Evolutionary conservation across 2,888 invertebrate species (phyloP).

Genomic region (Agrochola macilenta): DNA sequence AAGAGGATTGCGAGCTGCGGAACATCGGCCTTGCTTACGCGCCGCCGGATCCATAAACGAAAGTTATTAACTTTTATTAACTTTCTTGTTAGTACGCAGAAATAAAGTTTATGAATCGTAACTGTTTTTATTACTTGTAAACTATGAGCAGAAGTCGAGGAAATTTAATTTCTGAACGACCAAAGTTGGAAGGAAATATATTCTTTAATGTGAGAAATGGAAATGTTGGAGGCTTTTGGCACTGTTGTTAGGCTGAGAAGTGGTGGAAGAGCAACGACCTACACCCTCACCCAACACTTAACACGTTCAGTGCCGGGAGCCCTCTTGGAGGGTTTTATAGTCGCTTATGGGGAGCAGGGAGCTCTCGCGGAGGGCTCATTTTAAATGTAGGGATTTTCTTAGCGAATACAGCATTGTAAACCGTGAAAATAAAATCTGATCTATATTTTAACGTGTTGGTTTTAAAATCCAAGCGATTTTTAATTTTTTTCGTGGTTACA

Average conservation of each 20-base stretch:
- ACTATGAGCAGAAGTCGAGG: slow-evolving; percentile 2
- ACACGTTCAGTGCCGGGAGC: no score
- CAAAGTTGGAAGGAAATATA: slow-evolving; percentile 1
- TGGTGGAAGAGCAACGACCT: neutral
- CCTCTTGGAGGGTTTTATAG: no score
- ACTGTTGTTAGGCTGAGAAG: neutral
- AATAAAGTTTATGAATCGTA: slow-evolving; percentile 34
- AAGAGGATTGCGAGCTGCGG: slow-evolving; percentile 84
- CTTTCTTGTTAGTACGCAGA: neutral
- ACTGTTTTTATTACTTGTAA: slow-evolving; percentile 38
- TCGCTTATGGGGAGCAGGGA: no score
- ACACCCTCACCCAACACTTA: neutral
- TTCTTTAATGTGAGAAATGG: slow-evolving; percentile 8
- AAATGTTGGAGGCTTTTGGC: neutral
- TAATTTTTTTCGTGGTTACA: no score
- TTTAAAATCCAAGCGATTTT: no score
- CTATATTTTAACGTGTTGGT: no score
- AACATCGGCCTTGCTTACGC: slow-evolving; percentile 84
- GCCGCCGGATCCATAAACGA: slow-evolving; percentile 77
- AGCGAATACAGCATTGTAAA: no score
- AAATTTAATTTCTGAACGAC: neutral
- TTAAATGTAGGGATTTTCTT: no score
- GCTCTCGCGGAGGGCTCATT: no score
- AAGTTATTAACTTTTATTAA: neutral
- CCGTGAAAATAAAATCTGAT: no score